Evolutionary conservation across 2,113 vertebrate genomes (phyloP).

Genomic region (Prolemur simus): DNA sequence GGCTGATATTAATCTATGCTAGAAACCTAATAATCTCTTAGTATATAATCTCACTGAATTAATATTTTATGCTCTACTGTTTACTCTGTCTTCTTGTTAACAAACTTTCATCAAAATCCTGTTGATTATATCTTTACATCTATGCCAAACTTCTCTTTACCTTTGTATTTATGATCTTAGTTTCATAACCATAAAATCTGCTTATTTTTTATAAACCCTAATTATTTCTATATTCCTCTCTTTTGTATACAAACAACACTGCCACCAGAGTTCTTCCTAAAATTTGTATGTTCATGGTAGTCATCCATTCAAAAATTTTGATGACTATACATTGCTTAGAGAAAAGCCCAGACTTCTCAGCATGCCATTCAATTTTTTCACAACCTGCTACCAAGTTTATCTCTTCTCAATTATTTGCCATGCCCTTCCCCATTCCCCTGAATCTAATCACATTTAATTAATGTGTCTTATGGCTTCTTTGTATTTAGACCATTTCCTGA

Average conservation of each 20-base stretch:
- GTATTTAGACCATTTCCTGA: neutral
- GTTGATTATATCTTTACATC: neutral
- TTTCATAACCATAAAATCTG: neutral
- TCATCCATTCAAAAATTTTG: neutral
- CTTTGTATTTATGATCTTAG: neutral
- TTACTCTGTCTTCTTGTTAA: neutral
- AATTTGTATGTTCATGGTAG: conserved; percentile 41
- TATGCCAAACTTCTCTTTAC: neutral
- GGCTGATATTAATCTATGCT: neutral
- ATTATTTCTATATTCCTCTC: neutral
- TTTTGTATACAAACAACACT: neutral
- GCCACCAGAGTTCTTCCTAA: neutral
- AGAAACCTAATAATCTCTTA: neutral
- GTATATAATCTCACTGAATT: neutral
- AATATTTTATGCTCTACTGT: neutral
- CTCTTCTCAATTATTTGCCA: neutral
- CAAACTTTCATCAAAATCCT: neutral
- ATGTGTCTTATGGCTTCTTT: neutral
- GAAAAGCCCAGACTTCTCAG: neutral
- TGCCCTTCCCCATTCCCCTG: neutral
- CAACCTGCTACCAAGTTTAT: neutral
- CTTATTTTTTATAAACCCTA: neutral
- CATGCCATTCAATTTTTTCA: neutral
- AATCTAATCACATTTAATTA: neutral
- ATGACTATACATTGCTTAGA: neutral